phyloP scores from a whole-genome alignment of 1,140 invertebrate genomes.

The Euura saliciscinereae region DNA sequence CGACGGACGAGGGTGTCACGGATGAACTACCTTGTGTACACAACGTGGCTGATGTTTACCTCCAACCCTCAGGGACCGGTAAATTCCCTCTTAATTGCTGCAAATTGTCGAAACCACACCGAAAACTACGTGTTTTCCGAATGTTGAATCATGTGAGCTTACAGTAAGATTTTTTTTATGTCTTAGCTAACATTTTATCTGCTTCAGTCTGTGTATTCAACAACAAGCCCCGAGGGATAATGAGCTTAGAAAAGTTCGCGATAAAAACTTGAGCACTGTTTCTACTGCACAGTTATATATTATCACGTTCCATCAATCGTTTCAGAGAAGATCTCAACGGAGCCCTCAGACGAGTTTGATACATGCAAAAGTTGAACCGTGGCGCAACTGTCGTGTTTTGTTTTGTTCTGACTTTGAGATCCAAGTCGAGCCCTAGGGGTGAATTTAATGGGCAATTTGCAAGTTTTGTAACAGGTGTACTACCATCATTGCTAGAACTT shows the following conservation, averaged over 20 bases:
- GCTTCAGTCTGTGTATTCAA: no score
- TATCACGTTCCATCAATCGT: background rate
- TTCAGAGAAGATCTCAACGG: background rate
- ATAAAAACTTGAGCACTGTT: background rate
- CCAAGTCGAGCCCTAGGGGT: background rate
- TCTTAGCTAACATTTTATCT: no score
- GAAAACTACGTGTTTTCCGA: no score
- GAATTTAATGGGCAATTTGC: conserved; percentile 2
- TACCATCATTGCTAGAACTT: background rate
- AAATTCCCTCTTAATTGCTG: background rate
- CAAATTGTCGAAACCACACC: no score
- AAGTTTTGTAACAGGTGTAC: background rate
- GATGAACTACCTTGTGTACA: background rate
- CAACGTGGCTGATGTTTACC: no score
- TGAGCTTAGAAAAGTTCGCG: no score
- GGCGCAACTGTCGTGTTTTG: background rate
- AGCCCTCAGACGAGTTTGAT: background rate
- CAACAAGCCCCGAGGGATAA: no score
- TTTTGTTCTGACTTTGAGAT: background rate
- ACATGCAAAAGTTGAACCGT: background rate
- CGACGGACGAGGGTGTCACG: background rate
- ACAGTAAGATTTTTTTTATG: no score
- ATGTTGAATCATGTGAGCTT: no score
- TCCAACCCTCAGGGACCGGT: background rate
- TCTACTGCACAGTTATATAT: background rate